phyloP scores from a whole-genome alignment of 2,797 vertebrate genomes.

The Typhlichthys subterraneus region DNA sequence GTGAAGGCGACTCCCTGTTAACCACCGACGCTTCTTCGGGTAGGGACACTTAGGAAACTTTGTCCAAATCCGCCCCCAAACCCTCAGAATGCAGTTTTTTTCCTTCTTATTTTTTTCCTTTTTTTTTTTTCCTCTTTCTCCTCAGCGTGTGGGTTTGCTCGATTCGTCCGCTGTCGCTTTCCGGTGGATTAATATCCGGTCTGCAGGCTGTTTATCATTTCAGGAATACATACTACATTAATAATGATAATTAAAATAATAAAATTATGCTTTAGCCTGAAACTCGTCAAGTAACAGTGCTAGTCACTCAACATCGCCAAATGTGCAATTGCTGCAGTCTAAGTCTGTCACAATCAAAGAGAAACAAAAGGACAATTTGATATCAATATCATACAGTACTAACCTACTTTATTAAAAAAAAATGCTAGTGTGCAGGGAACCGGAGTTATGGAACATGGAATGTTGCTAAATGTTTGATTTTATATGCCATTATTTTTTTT shows the following conservation, averaged over 20 bases:
- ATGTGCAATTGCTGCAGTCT: not conserved
- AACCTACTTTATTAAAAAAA: not conserved
- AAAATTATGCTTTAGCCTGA: no score
- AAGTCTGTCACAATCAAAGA: not conserved
- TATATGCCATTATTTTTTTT: not conserved
- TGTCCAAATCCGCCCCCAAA: conserved; percentile 79
- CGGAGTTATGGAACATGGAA: no score
- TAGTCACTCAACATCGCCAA: not conserved
- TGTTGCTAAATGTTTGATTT: no score
- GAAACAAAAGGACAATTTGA: no score
- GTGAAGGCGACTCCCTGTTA: conserved; percentile 69
- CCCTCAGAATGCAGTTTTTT: conserved; percentile 73
- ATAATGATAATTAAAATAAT: no score
- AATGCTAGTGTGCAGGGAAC: not conserved
- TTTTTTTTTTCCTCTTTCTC: conserved; percentile 56
- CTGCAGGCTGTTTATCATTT: not conserved
- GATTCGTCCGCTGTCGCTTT: conserved; percentile 52
- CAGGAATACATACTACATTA: not conserved
- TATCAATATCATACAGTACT: no score
- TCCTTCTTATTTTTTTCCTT: conserved; percentile 47
- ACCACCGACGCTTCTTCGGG: conserved; percentile 72
- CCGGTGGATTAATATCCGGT: conserved; percentile 53
- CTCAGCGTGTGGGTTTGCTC: conserved; percentile 57
- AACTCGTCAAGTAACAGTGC: no score
- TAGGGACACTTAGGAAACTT: conserved; percentile 82